A percentile compares a stretch with the other conserved stretches of the same genome.
These are phyloP conservation scores for Etheostoma perlongum DNA, from an alignment of 2,797 vertebrate species.

Conservation along the genomic window DNA sequence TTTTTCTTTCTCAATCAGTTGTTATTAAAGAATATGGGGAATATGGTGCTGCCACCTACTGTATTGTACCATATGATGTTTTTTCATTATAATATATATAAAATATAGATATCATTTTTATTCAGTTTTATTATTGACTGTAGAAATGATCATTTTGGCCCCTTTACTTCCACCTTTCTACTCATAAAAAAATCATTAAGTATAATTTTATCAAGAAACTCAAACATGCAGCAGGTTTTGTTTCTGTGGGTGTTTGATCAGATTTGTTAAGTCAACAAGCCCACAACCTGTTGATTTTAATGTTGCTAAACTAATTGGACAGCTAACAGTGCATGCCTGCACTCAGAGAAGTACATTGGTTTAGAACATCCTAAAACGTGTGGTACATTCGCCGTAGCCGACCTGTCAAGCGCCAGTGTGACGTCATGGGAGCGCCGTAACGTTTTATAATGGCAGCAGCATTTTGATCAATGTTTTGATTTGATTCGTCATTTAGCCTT, in stretches of 20 bases:
- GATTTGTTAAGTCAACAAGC: not conserved
- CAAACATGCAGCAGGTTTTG: not conserved
- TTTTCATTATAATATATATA: not conserved
- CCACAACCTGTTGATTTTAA: not conserved
- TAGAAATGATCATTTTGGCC: not conserved
- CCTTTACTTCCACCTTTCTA: not conserved
- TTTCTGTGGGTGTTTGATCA: not conserved
- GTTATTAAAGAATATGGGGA: constrained; percentile 19
- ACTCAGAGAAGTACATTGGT: not conserved
- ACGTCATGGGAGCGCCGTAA: too few relatives aligned
- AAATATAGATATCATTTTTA: not conserved
- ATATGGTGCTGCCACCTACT: constrained; percentile 10
- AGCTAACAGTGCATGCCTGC: not conserved
- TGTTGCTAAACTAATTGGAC: not conserved
- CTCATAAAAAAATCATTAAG: not conserved
- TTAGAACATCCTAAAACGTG: not conserved
- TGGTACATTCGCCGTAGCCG: too few relatives aligned
- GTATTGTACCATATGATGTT: not conserved
- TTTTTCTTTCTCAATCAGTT: not conserved
- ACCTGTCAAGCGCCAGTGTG: too few relatives aligned
- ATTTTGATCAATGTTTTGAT: too few relatives aligned
- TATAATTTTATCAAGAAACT: not conserved
- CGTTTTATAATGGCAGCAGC: too few relatives aligned
- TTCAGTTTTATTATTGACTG: not conserved
- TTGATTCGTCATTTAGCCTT: too few relatives aligned